phyloP scores from a whole-genome alignment of 2,113 vertebrate genomes.

The Sclerurus mexicanus region DNA sequence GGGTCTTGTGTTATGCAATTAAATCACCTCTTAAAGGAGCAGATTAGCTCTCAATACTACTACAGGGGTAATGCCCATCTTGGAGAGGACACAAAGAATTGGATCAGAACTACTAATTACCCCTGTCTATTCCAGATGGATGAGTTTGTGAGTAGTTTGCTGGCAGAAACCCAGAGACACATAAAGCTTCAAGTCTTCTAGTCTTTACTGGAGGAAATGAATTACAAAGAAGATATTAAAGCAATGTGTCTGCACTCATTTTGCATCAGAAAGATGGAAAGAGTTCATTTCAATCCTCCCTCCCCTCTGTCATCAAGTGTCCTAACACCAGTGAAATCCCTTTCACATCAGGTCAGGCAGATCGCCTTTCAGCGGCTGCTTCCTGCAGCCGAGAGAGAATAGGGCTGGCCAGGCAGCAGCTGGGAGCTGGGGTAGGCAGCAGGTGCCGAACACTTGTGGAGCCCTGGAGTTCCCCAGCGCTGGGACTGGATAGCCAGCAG shows the following conservation, averaged over 20 bases:
- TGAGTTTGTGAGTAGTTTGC: conserved; percentile 34
- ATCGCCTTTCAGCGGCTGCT: conserved; percentile 64
- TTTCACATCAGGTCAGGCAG: conserved; percentile 62
- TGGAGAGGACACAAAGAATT: not conserved
- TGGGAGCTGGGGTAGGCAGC: conserved; percentile 19
- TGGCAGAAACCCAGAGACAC: conserved; percentile 29
- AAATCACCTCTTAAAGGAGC: not conserved
- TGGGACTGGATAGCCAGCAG: not conserved
- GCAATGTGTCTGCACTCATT: conserved; percentile 66
- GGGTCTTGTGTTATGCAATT: not conserved
- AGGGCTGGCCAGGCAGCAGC: conserved; percentile 8
- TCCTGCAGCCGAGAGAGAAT: not conserved
- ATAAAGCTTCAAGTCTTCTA: conserved; percentile 45
- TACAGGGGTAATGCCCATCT: not conserved
- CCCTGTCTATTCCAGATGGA: conserved; percentile 11
- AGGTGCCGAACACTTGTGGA: conserved; percentile 64
- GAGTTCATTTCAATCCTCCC: conserved; percentile 34
- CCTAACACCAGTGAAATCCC: conserved; percentile 60
- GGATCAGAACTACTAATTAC: conserved; percentile 22
- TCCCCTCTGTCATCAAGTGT: conserved; percentile 55
- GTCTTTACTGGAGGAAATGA: conserved; percentile 53
- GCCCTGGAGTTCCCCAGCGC: not conserved
- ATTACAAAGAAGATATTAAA: conserved; percentile 62
- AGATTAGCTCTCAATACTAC: not conserved
- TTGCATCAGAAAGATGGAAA: conserved; percentile 56